phyloP scores from a whole-genome alignment of 2,888 invertebrate genomes.

The Belgica antarctica region DNA sequence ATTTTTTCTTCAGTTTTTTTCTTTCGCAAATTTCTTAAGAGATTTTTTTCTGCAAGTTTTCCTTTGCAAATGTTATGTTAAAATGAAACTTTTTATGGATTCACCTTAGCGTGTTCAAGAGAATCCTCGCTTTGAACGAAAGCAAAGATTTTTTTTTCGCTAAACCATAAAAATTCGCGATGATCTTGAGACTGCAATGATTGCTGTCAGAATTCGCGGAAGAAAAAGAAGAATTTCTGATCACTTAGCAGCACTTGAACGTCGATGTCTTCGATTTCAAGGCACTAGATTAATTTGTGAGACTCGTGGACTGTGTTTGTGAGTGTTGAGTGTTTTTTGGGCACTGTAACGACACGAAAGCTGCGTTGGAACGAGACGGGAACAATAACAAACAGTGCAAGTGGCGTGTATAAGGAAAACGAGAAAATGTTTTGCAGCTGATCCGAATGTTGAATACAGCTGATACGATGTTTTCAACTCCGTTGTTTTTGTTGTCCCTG shows the following conservation, averaged over 20 bases:
- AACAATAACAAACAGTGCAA: slow-evolving; percentile 17
- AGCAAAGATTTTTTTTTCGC: neutral
- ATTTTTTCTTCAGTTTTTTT: neutral
- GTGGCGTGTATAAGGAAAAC: neutral
- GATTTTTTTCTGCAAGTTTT: too few relatives aligned
- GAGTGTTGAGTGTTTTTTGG: neutral
- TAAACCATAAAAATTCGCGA: neutral
- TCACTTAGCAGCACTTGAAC: neutral
- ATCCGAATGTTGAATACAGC: slow-evolving; percentile 27
- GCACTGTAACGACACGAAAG: neutral
- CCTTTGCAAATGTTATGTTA: too few relatives aligned
- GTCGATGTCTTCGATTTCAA: slow-evolving; percentile 3
- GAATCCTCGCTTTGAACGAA: neutral
- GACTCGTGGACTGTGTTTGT: too few relatives aligned
- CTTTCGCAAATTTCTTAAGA: too few relatives aligned
- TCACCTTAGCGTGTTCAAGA: neutral
- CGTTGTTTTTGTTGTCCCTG: slow-evolving; percentile 13
- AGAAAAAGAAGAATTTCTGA: neutral
- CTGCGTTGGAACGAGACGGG: neutral
- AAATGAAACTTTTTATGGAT: neutral
- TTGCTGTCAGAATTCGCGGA: too few relatives aligned
- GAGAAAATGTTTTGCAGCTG: slow-evolving; percentile 20
- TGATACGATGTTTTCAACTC: slow-evolving; percentile 20
- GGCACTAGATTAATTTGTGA: too few relatives aligned
- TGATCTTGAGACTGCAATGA: slow-evolving; percentile 1